Conservation (phyloP, 2,797 vertebrate genomes). For the Mastacembelus armatus region DNA sequence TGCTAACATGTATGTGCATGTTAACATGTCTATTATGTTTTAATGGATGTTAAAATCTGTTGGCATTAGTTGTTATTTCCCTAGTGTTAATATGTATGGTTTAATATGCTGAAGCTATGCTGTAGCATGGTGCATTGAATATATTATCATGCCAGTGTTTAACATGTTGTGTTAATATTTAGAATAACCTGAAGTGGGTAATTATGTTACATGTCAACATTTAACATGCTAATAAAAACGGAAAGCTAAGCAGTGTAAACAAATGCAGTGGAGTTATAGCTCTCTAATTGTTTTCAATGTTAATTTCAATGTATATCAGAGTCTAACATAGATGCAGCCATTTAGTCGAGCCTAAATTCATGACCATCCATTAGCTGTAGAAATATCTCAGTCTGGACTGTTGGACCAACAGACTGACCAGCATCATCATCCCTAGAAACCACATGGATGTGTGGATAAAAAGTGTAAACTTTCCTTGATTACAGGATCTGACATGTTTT, state of each 20-base stretch:
- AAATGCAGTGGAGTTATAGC: too few relatives aligned
- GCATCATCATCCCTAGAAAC: not conserved
- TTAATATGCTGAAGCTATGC: not conserved
- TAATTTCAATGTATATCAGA: slow-evolving; percentile 4
- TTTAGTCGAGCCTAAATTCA: slow-evolving; percentile 3
- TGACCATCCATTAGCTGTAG: not conserved
- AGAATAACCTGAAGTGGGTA: not conserved
- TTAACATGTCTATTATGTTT: not conserved
- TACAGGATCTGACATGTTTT: slow-evolving; percentile 80
- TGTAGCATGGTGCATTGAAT: not conserved
- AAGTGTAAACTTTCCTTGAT: slow-evolving; percentile 1
- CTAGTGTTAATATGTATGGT: not conserved
- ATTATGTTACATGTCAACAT: not conserved
- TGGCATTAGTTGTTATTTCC: not conserved
- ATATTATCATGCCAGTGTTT: not conserved
- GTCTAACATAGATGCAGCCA: slow-evolving; percentile 1
- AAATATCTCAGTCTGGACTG: slow-evolving; percentile 6
- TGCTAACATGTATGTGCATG: not conserved
- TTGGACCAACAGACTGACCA: slow-evolving; percentile 10
- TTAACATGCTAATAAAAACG: too few relatives aligned
- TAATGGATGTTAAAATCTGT: not conserved
- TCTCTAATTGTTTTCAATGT: too few relatives aligned
- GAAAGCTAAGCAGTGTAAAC: too few relatives aligned
- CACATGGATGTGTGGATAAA: not conserved
- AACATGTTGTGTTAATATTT: not conserved